Evolutionary conservation across 2,888 invertebrate genomes (phyloP).

Genomic region (Mythimna pallens): DNA sequence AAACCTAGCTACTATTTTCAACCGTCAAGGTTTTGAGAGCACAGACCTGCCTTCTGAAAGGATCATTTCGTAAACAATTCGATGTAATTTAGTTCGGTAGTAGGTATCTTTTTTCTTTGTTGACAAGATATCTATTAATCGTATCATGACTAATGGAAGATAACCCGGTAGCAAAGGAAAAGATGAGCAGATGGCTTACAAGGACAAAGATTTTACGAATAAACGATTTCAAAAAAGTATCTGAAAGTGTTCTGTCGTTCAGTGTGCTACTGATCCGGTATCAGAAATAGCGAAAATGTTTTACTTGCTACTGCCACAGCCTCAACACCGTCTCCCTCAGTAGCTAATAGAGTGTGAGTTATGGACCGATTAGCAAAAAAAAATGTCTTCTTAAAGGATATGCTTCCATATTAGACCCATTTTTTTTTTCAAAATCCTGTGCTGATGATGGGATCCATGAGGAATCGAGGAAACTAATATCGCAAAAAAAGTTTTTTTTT

Average conservation of each 20-base stretch:
- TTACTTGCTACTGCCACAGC: no score
- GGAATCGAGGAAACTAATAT: no score
- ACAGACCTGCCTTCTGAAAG: conserved; percentile 28
- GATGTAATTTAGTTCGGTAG: background rate
- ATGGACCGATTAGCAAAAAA: no score
- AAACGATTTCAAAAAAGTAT: conserved; percentile 12
- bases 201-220: conserved; percentile 12
- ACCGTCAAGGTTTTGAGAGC: conserved; percentile 34
- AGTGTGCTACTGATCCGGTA: no score
- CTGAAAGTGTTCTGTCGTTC: background rate
- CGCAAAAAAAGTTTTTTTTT: no score
- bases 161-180: background rate
- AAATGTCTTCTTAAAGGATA: no score
- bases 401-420: no score
- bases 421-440: no score
- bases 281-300: no score
- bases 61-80: conserved; percentile 1
- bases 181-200: background rate
- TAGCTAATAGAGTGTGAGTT: no score
- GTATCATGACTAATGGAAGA: background rate
- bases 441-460: no score
- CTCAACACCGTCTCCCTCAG: no score
- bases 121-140: background rate
- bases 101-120: conserved; percentile 1
- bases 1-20: conserved; percentile 16